Evolutionary conservation across 2,888 invertebrate species (phyloP), one percentile per base, ranked within the genome.

Genomic region (Octonoba sinensis): DNA sequence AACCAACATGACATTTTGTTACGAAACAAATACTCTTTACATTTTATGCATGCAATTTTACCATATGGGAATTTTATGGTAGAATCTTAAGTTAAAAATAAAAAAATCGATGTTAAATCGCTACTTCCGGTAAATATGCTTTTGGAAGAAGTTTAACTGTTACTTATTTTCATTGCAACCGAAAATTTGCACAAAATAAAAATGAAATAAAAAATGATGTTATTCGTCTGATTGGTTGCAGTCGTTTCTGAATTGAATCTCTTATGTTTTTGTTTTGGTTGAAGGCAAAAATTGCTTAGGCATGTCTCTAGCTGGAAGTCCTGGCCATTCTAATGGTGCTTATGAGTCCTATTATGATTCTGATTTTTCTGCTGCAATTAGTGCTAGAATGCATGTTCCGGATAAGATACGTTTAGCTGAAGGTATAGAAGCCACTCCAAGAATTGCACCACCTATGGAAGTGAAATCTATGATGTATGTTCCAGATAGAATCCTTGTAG

Each of bases 401-500:
- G 93, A 93, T 87, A 91, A 92, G 86, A 93, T 94, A 83, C 91
- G 93, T 89, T 93, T 95, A 75, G 92, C 92, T 85, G 85, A 83
- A 18, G 84, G 64, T n/a, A 70, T 71, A 36, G 79, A 75, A 62
- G 82, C 75, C 75, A 74, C 81, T 51, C 47, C 65, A 24, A 46
- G 46, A 16, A 66, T 46, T n/a, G 66, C 59, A 20, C 70, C 62
- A 4, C 36, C 18, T 18, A 66, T 76, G 16, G 74, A 83, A 51
- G 44, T 77, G 4, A 83, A 82, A 59, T n/a, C 60, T 15, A 78
- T 67, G 59, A 97, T 97, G 97, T 93, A 93, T 87, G 96, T 97
- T 51, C 97, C 97, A 2, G 97, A 97, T 87, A 92, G 96, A 87
- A 97, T 97, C 88, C 91, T 97, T 85, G 94, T 97, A 64, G 92